phyloP scores from a whole-genome alignment of 2,113 vertebrate species.

The Macrotis lagotis region DNA sequence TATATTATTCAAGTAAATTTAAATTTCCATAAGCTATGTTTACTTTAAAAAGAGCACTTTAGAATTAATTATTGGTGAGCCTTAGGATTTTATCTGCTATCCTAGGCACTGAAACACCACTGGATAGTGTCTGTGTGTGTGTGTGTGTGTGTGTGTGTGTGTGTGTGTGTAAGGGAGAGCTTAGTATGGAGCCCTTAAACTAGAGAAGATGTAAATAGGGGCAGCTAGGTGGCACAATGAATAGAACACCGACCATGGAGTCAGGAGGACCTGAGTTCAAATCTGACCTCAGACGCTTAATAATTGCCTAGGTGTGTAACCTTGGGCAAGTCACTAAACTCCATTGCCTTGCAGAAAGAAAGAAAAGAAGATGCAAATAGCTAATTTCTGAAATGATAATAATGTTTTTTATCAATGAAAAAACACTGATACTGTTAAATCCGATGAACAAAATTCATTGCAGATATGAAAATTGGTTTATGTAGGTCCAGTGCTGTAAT shows the following conservation, averaged over 20 bases:
- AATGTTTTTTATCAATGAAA: not conserved
- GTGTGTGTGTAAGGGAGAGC: not conserved
- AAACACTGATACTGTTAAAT: not conserved
- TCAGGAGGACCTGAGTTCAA: too few relatives aligned
- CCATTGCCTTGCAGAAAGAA: too few relatives aligned
- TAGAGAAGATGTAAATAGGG: too few relatives aligned
- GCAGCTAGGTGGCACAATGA: too few relatives aligned
- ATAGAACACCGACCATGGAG: too few relatives aligned
- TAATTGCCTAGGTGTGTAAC: too few relatives aligned
- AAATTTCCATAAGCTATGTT: not conserved
- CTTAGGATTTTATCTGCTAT: not conserved
- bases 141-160: not conserved
- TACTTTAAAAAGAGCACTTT: not conserved
- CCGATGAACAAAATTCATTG: not conserved
- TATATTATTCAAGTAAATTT: not conserved
- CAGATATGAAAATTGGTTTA: not conserved
- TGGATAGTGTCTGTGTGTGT: not conserved
- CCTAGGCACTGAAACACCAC: not conserved
- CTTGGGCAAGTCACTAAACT: too few relatives aligned
- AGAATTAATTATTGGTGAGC: constrained; percentile 9
- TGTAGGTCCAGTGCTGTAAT: not conserved
- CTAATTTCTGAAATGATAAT: not conserved
- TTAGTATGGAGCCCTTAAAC: not conserved
- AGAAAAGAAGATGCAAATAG: too few relatives aligned
- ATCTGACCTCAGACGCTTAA: too few relatives aligned